Evolutionary conservation across 2,113 vertebrate species (phyloP), one percentile per base, ranked within the genome.

Genomic region (Tautogolabrus adspersus): DNA sequence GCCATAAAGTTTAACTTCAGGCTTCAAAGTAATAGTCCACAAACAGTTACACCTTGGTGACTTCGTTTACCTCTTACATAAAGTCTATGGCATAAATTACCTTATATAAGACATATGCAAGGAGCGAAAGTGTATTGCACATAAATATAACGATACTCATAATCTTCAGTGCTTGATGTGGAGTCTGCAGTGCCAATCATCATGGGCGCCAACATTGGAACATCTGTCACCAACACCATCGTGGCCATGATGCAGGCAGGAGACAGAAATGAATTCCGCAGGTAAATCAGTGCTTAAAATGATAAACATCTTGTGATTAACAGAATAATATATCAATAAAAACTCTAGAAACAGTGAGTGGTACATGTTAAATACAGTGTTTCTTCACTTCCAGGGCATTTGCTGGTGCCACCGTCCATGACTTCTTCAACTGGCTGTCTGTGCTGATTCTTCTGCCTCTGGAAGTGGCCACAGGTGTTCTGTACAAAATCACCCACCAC

Each of bases 371-470:
- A 38, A 19, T 1, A 2, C 0, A 6, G 7, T n/a, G 5, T n/a
- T 10, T 38, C 44, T 63, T 19, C 2, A 1, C 58, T 21, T 67
- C 2, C 34, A 99, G 98, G 88, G 98, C 98, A 1, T 99, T 99
- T 79, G 97, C 96, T 0, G 97, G 96, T 0, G 98, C 98, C 13
- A 99, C 97, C 0, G 95, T 99, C 23, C 97, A 99, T 0, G 97
- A 98, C 90, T 99, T 98, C 90, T 99, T 99, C 87, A 99, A 99
- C 93, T 99, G 97, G 97, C 95, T 99, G 0, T 98, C 98, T 0
- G 98, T 99, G 63, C 75, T 99, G 22, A 72, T 96, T 0, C 93
- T 99, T 3, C 58, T 99, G 83, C 98, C 98, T 0, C 34, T 99
- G 90, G 98, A 99, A 88, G 94, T 94, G 0, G 90, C 94, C 75